A percentile compares a stretch with the other conserved stretches of the same genome.
Conservation (phyloP, 2,113 vertebrate genomes). For the Panthera uncia region DNA sequence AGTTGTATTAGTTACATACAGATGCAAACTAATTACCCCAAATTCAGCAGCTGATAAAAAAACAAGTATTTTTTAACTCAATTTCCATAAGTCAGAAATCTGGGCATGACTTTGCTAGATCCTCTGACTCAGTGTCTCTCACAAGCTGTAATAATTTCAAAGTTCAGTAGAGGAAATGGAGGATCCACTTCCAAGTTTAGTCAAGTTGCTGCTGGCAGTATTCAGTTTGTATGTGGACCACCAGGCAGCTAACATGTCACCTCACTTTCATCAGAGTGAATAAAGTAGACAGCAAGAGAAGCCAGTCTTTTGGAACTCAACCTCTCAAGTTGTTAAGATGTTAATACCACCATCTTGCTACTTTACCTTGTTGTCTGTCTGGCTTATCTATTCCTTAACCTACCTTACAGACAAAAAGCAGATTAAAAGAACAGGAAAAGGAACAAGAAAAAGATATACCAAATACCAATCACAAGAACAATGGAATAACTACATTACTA, state of each 20-base stretch:
- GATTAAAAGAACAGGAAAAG: not conserved
- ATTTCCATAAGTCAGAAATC: not conserved
- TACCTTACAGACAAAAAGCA: not conserved
- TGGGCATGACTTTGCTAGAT: not conserved
- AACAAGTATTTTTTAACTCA: not conserved
- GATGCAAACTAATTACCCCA: not conserved
- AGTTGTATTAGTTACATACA: not conserved
- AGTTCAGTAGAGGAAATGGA: not conserved
- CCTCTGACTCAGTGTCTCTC: not conserved
- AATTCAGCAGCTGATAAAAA: not conserved
- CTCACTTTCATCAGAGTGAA: not conserved
- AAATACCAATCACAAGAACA: not conserved
- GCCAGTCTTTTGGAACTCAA: not conserved
- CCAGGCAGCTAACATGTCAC: not conserved
- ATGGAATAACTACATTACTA: not conserved
- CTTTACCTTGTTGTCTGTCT: not conserved
- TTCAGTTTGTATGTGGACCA: not conserved
- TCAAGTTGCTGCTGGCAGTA: not conserved
- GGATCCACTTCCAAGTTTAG: not conserved
- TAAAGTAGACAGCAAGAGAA: not conserved
- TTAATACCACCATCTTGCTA: not conserved
- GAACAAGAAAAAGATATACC: not conserved
- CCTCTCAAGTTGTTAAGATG: not conserved
- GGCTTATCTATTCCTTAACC: not conserved
- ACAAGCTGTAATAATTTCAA: not conserved